phyloP scores from a whole-genome alignment of 2,113 vertebrate genomes.

The Oplegnathus fasciatus region DNA sequence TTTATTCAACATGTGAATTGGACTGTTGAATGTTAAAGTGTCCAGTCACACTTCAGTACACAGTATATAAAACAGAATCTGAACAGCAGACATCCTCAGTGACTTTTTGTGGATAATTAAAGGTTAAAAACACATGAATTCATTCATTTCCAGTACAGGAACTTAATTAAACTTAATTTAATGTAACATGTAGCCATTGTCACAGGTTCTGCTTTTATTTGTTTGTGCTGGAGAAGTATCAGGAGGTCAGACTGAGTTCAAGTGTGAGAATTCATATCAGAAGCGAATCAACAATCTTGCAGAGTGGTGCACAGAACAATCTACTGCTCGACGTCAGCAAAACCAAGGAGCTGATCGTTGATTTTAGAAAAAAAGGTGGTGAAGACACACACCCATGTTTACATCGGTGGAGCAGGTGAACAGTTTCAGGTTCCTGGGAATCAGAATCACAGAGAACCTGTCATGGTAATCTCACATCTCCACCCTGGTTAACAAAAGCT shows the following conservation, averaged over 20 bases:
- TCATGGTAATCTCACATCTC: too few species aligned
- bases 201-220: not conserved
- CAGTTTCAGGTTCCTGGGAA: too few species aligned
- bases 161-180: not conserved
- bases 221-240: not conserved
- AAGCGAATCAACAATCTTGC: too few species aligned
- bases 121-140: not conserved
- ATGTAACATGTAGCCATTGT: not conserved
- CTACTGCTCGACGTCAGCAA: too few species aligned
- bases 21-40: not conserved
- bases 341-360: too few species aligned
- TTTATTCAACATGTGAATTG: not conserved
- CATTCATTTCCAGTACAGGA: not conserved
- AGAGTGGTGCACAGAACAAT: too few species aligned
- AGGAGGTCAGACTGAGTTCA: not conserved
- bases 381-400: too few species aligned
- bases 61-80: not conserved
- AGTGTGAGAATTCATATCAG: too few species aligned
- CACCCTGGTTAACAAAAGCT: too few species aligned
- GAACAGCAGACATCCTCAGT: not conserved
- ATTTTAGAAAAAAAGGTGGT: too few species aligned
- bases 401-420: too few species aligned
- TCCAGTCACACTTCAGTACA: not conserved
- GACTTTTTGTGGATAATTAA: not conserved
- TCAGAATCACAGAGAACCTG: too few species aligned